A percentile compares a stretch with the other conserved stretches of the same genome.
phyloP scores from a whole-genome alignment of 1,140 invertebrate genomes.

The Magallana angulata region DNA sequence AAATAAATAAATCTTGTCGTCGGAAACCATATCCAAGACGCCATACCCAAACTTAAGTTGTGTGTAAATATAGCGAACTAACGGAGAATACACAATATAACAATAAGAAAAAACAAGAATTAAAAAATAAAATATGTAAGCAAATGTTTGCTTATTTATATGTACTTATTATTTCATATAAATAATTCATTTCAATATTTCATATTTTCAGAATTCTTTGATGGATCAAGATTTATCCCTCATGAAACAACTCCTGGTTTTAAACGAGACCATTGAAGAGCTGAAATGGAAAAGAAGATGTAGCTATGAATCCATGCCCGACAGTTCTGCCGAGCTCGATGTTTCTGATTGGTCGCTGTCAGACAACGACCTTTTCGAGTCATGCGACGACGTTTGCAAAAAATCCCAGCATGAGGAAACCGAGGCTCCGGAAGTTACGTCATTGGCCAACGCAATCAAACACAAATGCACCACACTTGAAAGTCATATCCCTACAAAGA shows the following conservation, averaged over 20 bases:
- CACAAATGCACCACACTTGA: slow-evolving; percentile 21
- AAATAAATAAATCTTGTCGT: background rate
- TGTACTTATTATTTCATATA: background rate
- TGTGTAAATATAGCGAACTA: too few relatives aligned
- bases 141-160: background rate
- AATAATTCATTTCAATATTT: background rate
- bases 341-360: slow-evolving; percentile 59
- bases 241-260: slow-evolving; percentile 71
- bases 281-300: slow-evolving; percentile 68
- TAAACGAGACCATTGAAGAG: slow-evolving; percentile 73
- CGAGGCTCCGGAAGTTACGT: slow-evolving; percentile 13
- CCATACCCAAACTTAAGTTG: background rate
- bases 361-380: slow-evolving; percentile 52
- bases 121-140: background rate
- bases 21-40: background rate
- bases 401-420: background rate
- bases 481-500: background rate
- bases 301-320: slow-evolving; percentile 54
- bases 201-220: slow-evolving; percentile 63
- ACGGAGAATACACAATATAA: background rate
- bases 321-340: slow-evolving; percentile 55
- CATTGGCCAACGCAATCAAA: slow-evolving; percentile 8
- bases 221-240: slow-evolving; percentile 73
- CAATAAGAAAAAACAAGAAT: background rate
- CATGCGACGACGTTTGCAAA: slow-evolving; percentile 22